Percentiles rank a stretch among this genome's conserved stretches.
Conservation (phyloP, 2,888 invertebrate genomes). For the Protonemura montana region DNA sequence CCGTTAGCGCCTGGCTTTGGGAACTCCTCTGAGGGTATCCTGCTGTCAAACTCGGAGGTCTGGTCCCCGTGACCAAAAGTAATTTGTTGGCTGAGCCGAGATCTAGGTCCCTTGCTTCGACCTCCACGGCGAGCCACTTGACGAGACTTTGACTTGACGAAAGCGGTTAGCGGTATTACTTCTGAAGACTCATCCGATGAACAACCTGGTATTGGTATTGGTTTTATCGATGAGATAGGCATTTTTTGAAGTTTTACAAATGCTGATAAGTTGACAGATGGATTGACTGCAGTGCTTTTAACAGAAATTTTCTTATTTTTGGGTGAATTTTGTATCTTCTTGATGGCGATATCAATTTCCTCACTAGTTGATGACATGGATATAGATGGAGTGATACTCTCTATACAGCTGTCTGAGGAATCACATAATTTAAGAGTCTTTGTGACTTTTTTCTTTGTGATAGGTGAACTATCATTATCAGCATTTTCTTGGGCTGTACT, state of each 20-base stretch:
- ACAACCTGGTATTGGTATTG: background rate
- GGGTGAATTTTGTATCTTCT: background rate
- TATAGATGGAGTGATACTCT: background rate
- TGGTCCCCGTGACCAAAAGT: background rate
- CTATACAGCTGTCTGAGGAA: background rate
- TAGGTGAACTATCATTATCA: background rate
- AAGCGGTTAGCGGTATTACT: background rate
- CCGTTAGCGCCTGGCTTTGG: background rate
- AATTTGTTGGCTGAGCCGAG: background rate
- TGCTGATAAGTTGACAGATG: background rate
- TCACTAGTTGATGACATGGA: background rate
- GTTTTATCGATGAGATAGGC: background rate
- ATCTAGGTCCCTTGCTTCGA: background rate
- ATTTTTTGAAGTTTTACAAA: background rate
- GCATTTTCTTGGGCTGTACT: background rate
- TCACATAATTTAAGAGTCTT: background rate
- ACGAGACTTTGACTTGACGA: background rate
- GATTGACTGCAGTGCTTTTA: background rate
- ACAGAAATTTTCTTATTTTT: background rate
- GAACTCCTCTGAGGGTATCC: background rate
- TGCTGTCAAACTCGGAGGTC: constrained; percentile 32
- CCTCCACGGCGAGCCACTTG: constrained; percentile 30
- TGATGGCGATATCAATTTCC: background rate
- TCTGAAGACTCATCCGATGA: constrained; percentile 24
- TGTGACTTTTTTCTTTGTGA: background rate